These are phyloP conservation scores for Scaeva pyrastri DNA, from an alignment of 2,888 invertebrate species.

Conservation along the genomic window DNA sequence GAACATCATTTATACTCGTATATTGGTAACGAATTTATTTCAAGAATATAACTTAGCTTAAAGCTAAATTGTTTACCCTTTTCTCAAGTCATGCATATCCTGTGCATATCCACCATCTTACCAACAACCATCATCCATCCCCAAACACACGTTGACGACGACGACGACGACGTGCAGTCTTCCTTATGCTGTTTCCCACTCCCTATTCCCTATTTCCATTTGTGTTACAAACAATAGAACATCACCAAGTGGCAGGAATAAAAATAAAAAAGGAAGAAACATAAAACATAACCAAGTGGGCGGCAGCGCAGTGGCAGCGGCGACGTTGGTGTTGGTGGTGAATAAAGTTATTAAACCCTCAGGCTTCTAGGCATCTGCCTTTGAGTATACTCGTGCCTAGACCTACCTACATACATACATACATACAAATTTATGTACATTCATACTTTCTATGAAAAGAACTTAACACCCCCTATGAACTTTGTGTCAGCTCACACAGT, in stretches of 20 bases:
- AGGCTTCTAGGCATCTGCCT: slow-evolving; percentile 40
- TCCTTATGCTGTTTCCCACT: background rate
- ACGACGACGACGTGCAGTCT: background rate
- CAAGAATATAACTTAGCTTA: slow-evolving; percentile 24
- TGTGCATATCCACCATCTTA: background rate
- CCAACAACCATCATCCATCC: background rate
- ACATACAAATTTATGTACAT: no score
- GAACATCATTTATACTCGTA: background rate
- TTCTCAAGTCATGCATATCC: background rate
- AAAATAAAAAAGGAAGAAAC: background rate
- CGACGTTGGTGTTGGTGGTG: slow-evolving; percentile 39
- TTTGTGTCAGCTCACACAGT: slow-evolving; percentile 3
- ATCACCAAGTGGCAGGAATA: slow-evolving; percentile 33
- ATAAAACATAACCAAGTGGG: slow-evolving; percentile 20
- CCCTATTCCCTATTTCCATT: no score
- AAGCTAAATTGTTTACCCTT: slow-evolving; percentile 30
- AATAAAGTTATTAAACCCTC: slow-evolving; percentile 70
- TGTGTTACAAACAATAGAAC: slow-evolving; percentile 21
- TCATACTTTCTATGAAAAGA: slow-evolving; percentile 27
- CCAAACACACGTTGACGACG: no score
- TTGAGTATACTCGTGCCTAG: background rate
- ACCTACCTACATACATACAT: no score
- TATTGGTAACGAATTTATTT: slow-evolving; percentile 32
- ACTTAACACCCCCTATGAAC: slow-evolving; percentile 65
- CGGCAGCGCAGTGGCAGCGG: background rate